phyloP scores from a whole-genome alignment of 1,140 invertebrate genomes.

The Brachionus rubens region DNA sequence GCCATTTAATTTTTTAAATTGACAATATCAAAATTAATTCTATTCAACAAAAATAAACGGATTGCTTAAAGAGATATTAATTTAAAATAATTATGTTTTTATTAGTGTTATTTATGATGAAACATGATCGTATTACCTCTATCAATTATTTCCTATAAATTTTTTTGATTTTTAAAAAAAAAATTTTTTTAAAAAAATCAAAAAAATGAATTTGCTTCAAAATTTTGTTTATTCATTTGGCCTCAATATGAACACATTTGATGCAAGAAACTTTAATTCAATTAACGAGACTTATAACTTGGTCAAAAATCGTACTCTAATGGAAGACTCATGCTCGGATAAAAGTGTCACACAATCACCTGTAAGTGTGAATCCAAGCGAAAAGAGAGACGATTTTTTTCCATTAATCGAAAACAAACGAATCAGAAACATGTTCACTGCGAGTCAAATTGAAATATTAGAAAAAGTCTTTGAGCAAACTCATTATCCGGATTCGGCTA shows the following conservation, averaged over 20 bases:
- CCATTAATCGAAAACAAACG: slow-evolving; percentile 25
- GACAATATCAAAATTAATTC: no score
- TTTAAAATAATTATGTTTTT: no score
- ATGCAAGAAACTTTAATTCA: no score
- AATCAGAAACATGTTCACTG: slow-evolving; percentile 18
- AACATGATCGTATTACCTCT: no score
- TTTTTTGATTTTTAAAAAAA: neutral
- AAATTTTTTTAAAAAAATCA: neutral
- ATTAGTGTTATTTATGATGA: no score
- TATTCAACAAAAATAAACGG: no score
- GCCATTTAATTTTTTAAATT: no score
- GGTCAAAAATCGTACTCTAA: no score
- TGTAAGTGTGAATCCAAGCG: neutral
- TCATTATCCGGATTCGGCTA: slow-evolving; percentile 99
- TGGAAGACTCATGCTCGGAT: no score
- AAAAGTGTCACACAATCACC: neutral
- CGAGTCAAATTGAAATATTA: slow-evolving; percentile 86
- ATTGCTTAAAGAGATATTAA: no score
- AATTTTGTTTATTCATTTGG: slow-evolving; percentile 40
- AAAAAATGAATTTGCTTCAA: slow-evolving; percentile 38
- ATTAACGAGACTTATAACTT: no score
- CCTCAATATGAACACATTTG: neutral
- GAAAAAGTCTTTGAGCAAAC: slow-evolving; percentile 99
- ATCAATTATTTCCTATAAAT: neutral
- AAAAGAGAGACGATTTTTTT: neutral